Evolutionary conservation across 2,797 vertebrate species (phyloP).

Genomic region (Paratrypauchen microcephalus): DNA sequence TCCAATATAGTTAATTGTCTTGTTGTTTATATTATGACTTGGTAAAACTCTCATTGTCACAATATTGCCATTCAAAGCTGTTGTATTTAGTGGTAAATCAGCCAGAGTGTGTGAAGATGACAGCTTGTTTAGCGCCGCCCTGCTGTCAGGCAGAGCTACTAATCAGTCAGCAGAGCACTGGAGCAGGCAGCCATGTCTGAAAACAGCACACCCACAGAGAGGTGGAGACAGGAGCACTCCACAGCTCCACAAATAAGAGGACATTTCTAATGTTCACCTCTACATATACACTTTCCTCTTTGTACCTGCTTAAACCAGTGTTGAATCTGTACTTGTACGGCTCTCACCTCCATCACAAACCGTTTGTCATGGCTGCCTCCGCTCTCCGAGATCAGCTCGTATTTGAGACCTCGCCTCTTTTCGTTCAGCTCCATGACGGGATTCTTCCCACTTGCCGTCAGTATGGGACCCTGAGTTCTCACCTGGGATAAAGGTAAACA

Average conservation of each 20-base stretch:
- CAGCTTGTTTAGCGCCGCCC: constrained; percentile 62
- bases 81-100: constrained; percentile 40
- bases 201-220: constrained; percentile 61
- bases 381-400: constrained; percentile 96
- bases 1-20: constrained; percentile 1
- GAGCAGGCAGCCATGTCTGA: constrained; percentile 64
- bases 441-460: constrained; percentile 98
- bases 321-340: neutral
- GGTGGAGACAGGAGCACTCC: constrained; percentile 32
- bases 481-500: constrained; percentile 73
- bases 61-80: constrained; percentile 5
- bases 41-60: constrained; percentile 12
- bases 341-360: constrained; percentile 95
- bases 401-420: constrained; percentile 96
- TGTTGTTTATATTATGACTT: constrained; percentile 3
- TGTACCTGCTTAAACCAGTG: neutral
- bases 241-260: constrained; percentile 39
- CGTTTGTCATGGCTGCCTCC: constrained; percentile 98
- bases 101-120: constrained; percentile 45
- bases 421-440: constrained; percentile 99
- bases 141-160: constrained; percentile 60
- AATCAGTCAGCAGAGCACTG: constrained; percentile 72
- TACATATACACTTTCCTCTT: neutral
- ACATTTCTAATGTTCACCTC: neutral
- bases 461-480: constrained; percentile 99